Base-by-base conservation (phyloP, 2,797 vertebrate species). In the Dendrocincla fuliginosa region DNA sequence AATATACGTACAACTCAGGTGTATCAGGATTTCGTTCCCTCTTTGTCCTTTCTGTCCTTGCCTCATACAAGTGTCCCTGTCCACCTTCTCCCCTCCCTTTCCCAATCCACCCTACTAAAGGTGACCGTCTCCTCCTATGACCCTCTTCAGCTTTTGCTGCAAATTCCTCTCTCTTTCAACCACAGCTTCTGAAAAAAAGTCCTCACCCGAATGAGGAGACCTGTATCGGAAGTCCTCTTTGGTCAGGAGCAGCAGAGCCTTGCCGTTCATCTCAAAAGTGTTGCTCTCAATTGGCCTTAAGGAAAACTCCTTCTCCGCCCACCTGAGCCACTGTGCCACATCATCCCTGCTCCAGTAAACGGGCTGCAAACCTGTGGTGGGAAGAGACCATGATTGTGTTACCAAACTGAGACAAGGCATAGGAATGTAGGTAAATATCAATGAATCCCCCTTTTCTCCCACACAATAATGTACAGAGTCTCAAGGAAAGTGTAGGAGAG, bases 151-250 rank as follows among this genome's bases (percentile, higher is more conserved):
- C 64, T 35, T 64, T n/a, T 2, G 0, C 1, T 64, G 60, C 17
- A 60, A 32, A 19, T 41, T 59, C 42, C 30, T 64, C 53, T 46
- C 47, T 85, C 32, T 73, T 75, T 35, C 75, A 70, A 3, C 32
- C 24, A 37, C 20, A 67, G 69, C 13, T 73, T 44, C 68, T 65
- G 30, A 71, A 85, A 85, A 85, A 33, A 13, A 73, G 64, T 41
- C 56, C 96, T 98, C 97, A 99, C 99, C 99, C 78, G 99, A 99
- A 98, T 99, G 99, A 57, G 99, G 99, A 65, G 99, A 99, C 90
- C 99, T 98, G 97, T 99, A 99, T 97, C 99, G 98, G 96, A 99
- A 99, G 97, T 99, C 99, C 97, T 99, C 99, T 98, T 99, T 99
- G 97, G 99, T 99, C 96, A 99, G 99, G 77, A 99, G 98, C 96